Base-by-base conservation (phyloP, 2,113 vertebrate species). In the Ceratotherium simum region DNA sequence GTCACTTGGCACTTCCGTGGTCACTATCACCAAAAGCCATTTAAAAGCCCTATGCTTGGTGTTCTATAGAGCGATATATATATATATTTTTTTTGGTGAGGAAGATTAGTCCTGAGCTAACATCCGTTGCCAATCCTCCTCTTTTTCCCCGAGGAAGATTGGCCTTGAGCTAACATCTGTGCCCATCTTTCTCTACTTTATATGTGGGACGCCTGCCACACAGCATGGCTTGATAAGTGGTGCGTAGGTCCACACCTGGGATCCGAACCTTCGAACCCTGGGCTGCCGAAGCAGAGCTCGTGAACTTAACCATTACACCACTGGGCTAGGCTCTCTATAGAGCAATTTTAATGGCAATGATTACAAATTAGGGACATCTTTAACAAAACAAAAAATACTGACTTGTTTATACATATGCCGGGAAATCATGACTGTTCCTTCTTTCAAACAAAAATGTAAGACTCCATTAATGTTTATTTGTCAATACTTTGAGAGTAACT, bases 361-460 rank as follows among this genome's bases (percentile, higher is more conserved):
- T 39, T 56, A 78, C 6, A 76, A 31, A 54, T 67, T 58, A 76
- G 54, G 72, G 54, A 51, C 46, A 62, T 90, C 36, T 88, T 79
- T 42, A 80, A 25, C 25, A 42, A 21, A 81, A 73, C 29, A 46
- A 36, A 72, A 67, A 51, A 36, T 13, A 58, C 20, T 36, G 29
- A 23, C 2, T 0, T 33, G 17, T 39, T 93, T 48, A 11, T 12
- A 48, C 21, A 72, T 2, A 4, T 48, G 29, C 29, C 31, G 48
- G n/a, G 36, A 54, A 96, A 62, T 60, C 48, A 42, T 3, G 29
- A 78, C 3, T 65, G 29, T 75, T 60, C 18, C 25, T 84, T 92
- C 33, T 97, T 88, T 85, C 42, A 70, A 90, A 33, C 6, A 69
- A 96, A 92, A 42, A 36, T 76, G 56, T 79, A 94, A 80, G 58